phyloP scores from a whole-genome alignment of 2,888 invertebrate species.

The Hololepta plana region DNA sequence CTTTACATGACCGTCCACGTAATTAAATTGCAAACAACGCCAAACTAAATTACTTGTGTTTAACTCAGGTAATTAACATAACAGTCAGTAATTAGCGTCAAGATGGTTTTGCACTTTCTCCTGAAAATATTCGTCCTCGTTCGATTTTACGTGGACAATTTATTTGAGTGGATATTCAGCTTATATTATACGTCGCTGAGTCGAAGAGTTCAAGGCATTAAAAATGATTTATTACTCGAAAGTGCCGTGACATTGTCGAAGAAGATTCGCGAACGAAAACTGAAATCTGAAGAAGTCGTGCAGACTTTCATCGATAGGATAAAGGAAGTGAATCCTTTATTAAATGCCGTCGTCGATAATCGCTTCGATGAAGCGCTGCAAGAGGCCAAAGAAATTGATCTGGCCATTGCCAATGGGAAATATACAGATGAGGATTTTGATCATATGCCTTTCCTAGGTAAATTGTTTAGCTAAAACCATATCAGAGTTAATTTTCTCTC shows the following conservation, averaged over 20 bases:
- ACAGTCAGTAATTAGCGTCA: too few species aligned
- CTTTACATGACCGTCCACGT: too few species aligned
- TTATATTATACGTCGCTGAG: too few species aligned
- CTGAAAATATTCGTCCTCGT: too few species aligned
- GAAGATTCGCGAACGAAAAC: constrained; percentile 42
- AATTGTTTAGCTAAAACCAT: constrained; percentile 8
- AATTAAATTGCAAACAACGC: too few species aligned
- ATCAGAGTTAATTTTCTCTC: background rate
- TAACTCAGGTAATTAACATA: too few species aligned
- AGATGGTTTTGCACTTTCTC: too few species aligned
- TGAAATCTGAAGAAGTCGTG: constrained; percentile 51
- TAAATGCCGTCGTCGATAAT: constrained; percentile 74
- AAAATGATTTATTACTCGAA: constrained; percentile 30
- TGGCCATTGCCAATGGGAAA: constrained; percentile 36
- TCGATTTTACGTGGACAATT: too few species aligned
- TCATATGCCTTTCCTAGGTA: constrained; percentile 59
- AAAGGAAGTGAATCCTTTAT: constrained; percentile 46
- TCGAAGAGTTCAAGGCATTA: too few species aligned
- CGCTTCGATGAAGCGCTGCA: constrained; percentile 58
- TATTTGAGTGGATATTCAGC: too few species aligned
- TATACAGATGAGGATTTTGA: constrained; percentile 43
- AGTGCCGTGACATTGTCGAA: constrained; percentile 49
- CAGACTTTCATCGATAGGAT: constrained; percentile 60
- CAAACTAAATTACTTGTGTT: too few species aligned
- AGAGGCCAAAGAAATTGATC: constrained; percentile 60